A percentile compares a stretch with the other conserved stretches of the same genome.
These are phyloP conservation scores for Gopherus evgoodei DNA, from an alignment of 2,113 vertebrate genomes.

Conservation along the genomic window DNA sequence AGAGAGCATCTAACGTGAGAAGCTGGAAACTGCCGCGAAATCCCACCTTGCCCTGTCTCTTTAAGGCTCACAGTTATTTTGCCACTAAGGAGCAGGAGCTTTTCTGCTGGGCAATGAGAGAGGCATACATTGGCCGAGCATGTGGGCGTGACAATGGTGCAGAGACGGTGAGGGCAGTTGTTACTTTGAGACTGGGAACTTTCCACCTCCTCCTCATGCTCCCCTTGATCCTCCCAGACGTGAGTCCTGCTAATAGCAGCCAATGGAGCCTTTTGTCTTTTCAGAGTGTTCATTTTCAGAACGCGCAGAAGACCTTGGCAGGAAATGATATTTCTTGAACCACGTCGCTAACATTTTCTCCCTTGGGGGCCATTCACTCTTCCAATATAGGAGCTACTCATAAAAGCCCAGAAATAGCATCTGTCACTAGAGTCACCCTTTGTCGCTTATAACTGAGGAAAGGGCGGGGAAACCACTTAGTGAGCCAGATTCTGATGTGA, in stretches of 20 bases:
- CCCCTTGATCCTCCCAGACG: background rate
- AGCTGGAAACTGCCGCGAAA: background rate
- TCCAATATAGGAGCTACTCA: slow-evolving; percentile 44
- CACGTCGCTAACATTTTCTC: background rate
- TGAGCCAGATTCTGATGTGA: background rate
- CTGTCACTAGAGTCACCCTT: slow-evolving; percentile 40
- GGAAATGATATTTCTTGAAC: slow-evolving; percentile 37
- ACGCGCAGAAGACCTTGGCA: background rate
- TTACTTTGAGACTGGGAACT: background rate
- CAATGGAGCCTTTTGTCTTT: background rate
- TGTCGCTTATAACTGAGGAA: slow-evolving; percentile 56
- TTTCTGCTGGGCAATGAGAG: background rate
- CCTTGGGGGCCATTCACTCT: slow-evolving; percentile 27
- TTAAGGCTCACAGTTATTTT: background rate
- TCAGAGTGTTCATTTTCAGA: background rate
- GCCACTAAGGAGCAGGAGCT: background rate
- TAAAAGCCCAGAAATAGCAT: slow-evolving; percentile 53
- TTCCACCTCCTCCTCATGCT: background rate
- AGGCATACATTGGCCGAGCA: background rate
- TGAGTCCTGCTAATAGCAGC: background rate
- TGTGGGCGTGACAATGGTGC: background rate
- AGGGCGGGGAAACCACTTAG: slow-evolving; percentile 40
- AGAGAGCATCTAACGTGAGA: background rate
- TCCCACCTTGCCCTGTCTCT: background rate
- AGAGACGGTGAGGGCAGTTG: background rate